Evolutionary conservation across 2,797 vertebrate genomes (phyloP).

Genomic region (Triplophysa bombifrons): DNA sequence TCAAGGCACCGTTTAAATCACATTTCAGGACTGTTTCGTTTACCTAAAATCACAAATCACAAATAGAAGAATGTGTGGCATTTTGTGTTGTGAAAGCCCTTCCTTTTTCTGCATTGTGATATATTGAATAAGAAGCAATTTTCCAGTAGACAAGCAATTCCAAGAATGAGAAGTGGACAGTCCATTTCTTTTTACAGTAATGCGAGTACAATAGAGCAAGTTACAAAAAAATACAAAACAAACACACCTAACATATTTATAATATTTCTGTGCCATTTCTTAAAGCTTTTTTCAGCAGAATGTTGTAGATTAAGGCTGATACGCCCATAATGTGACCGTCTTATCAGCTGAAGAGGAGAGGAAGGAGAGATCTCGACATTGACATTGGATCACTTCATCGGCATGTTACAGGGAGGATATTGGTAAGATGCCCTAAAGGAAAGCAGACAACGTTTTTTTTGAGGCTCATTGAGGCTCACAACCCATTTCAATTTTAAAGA

Average conservation of each 20-base stretch:
- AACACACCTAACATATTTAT: not conserved
- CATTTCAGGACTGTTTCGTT: constrained; percentile 14
- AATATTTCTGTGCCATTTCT: constrained; percentile 22
- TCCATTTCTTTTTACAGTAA: not conserved
- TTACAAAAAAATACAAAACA: constrained; percentile 3
- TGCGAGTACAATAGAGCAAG: not conserved
- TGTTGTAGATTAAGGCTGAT: constrained; percentile 67
- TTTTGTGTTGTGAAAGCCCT: not conserved
- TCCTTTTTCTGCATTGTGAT: not conserved
- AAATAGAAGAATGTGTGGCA: not conserved
- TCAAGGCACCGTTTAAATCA: constrained; percentile 32
- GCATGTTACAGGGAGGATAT: constrained; percentile 84
- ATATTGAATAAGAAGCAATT: not conserved
- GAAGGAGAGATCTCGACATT: constrained; percentile 91
- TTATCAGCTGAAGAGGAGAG: constrained; percentile 96
- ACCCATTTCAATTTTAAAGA: not conserved
- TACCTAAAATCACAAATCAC: not conserved
- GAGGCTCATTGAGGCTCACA: not conserved
- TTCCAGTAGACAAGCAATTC: constrained; percentile 3
- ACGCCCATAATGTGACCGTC: constrained; percentile 93
- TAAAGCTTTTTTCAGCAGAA: not conserved
- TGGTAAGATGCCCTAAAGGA: too few relatives aligned
- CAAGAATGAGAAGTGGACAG: not conserved
- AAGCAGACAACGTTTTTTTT: not conserved
- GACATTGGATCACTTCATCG: constrained; percentile 98